Conservation (phyloP, 1,140 invertebrate species). For the Bicyclus anynana region DNA sequence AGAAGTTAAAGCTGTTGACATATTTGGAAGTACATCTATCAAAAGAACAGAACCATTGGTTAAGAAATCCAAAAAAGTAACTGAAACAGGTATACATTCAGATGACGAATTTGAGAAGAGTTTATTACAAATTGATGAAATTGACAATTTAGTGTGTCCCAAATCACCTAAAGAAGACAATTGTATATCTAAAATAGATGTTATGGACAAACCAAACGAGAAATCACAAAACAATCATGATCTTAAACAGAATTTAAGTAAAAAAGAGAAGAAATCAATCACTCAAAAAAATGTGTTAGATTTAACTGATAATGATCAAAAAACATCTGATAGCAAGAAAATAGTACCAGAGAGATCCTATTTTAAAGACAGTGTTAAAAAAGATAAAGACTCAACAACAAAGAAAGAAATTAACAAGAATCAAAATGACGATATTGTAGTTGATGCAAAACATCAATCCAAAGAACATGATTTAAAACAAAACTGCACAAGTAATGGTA, state of each 20-base stretch:
- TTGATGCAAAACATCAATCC: background rate
- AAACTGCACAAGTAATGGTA: background rate
- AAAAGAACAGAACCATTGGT: constrained; percentile 65
- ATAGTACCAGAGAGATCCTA: no score
- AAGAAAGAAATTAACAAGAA: constrained; percentile 8
- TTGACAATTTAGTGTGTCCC: constrained; percentile 35
- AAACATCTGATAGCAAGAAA: no score
- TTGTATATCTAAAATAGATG: constrained; percentile 9
- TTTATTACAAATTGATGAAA: constrained; percentile 79
- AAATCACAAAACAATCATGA: background rate
- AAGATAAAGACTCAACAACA: constrained; percentile 1
- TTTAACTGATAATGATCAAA: constrained; percentile 12
- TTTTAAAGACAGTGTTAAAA: no score
- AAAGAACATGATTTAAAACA: background rate
- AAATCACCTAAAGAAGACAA: constrained; percentile 12
- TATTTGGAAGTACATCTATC: constrained; percentile 60
- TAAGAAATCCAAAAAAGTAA: constrained; percentile 60
- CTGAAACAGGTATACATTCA: constrained; percentile 78
- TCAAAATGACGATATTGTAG: background rate
- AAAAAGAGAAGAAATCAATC: background rate
- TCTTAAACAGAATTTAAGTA: background rate
- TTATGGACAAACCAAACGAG: background rate
- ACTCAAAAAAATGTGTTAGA: constrained; percentile 2
- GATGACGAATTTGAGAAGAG: constrained; percentile 84
- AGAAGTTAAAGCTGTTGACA: constrained; percentile 55